Evolutionary conservation across 1,140 invertebrate species (phyloP), one percentile per base, ranked within the genome.

Genomic region (Chymomyza costata): DNA sequence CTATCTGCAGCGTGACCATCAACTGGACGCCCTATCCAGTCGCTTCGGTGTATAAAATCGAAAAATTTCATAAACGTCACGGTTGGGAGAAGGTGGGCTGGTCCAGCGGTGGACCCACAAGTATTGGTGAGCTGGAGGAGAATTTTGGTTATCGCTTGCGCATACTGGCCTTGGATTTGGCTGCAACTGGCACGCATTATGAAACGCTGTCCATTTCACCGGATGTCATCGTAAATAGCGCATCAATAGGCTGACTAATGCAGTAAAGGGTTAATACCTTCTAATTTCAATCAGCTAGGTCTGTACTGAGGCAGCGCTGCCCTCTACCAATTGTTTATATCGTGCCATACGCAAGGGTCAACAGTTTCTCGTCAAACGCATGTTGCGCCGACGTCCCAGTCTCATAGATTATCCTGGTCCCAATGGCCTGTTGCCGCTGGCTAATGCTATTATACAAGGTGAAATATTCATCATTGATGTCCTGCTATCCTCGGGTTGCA

Each of bases 361-460:
- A 35, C 82, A 85, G 17, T 85, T 85, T 57, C 49, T 85, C 53
- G 78, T 85, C 2, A 85, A 85, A 31, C 80, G 83, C 8, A 82
- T 85, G 53, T 45, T 85, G 16, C 82, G 80, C 3, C 59, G 74
- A 1, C 65, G 83, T 1, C 74, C 82, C 8, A 83, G 62, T 14
- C 46, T 85, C 10, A 60, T 83, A 16, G 83, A 82, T 10, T 80
- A 71, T 35, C 83, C 83, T 0, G 76, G 65, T 3, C 41, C 80
- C 1, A 84, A 83, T 44, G 83, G 83, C 5, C 68, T 63, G 25
- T 40, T 83, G 35, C 83, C 83, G 1, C 31, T 85, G 28, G 83
- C 83, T 16, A 85, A 85, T 68, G 83, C 83, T 0, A 85, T 85
- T 21, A 65, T 74, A 5, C 64, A 65, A 32, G 68, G 65, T 5